Base-by-base conservation (phyloP, 1,140 invertebrate genomes). In the Apis florea region DNA sequence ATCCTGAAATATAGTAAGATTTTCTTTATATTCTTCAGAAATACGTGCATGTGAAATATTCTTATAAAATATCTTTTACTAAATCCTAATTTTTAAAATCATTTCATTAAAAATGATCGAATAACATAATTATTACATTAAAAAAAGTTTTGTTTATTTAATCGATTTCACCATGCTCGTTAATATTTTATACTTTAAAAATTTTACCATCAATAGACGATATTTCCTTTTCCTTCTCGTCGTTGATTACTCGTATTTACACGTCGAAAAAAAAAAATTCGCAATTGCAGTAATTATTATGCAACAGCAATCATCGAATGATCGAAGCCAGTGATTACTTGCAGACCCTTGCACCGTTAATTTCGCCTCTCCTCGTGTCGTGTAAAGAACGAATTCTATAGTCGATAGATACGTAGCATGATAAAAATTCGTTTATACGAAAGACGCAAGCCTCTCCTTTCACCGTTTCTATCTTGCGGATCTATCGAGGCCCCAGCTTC, bases 381-480 rank as follows among this genome's bases (percentile, higher is more conserved):
- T 10, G 8, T 26, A 19, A 31, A 31, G 12, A 9, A n/a, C n/a
- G n/a, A n/a, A 15, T 17, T 17, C 12, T 61, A 13, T 0, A n/a
- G 24, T 63, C 8, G 13, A 40, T 40, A 40, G 31, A 40, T 40
- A 17, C 17, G 12, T 13, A 19, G 15, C 26, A 8, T 3, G 13
- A 53, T 47, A 11, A 40, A 47, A 21, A 64, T 63, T 51, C 11
- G 21, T 13, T 64, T 12, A 61, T 17, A 17, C 47, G 19, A n/a
- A 63, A 51, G 31, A 40, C 31, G 6, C 40, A n/a, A 24, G 11
- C 6, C 58, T 51, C n/a, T 13, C 58, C 59, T 75, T 75, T 75
- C 73, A 75, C 73, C 73, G 26, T n/a, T 64, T 21, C 49, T 79
- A 79, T 79, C 67, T 26, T 13, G 2, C 15, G n/a, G 31, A 54